Evolutionary conservation across 2,797 vertebrate genomes (phyloP).

Genomic region (Pipistrellus kuhlii): DNA sequence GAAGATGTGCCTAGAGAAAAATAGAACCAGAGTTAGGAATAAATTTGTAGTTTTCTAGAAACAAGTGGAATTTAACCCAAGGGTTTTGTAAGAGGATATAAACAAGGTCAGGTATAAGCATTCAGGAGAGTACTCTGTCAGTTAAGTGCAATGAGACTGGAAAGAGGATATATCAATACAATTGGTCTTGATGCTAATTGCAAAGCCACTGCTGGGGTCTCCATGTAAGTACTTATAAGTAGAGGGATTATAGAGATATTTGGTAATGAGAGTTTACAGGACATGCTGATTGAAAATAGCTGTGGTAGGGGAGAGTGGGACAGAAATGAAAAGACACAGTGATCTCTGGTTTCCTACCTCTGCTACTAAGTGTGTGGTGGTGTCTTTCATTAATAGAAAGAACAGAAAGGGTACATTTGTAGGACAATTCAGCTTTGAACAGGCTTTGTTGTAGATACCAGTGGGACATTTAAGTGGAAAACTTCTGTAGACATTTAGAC

Average conservation of each 20-base stretch:
- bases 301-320: background rate
- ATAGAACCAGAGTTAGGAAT: background rate
- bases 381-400: background rate
- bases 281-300: background rate
- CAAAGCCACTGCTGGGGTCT: background rate
- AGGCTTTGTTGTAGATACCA: background rate
- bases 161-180: rapidly evolving
- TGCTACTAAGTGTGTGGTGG: background rate
- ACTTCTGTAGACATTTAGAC: background rate
- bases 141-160: rapidly evolving
- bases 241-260: background rate
- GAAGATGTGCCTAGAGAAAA: background rate
- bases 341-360: background rate
- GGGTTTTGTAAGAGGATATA: background rate
- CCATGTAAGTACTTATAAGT: background rate
- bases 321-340: background rate
- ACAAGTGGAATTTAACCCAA: background rate
- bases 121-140: background rate
- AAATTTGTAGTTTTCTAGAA: background rate
- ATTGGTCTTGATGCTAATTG: background rate
- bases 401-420: background rate
- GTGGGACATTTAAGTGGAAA: background rate
- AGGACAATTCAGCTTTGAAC: background rate
- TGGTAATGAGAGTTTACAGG: background rate
- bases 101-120: background rate